Percentiles rank a stretch among this genome's conserved stretches.
phyloP scores from a whole-genome alignment of 2,888 invertebrate genomes.

The Capitulum mitella region DNA sequence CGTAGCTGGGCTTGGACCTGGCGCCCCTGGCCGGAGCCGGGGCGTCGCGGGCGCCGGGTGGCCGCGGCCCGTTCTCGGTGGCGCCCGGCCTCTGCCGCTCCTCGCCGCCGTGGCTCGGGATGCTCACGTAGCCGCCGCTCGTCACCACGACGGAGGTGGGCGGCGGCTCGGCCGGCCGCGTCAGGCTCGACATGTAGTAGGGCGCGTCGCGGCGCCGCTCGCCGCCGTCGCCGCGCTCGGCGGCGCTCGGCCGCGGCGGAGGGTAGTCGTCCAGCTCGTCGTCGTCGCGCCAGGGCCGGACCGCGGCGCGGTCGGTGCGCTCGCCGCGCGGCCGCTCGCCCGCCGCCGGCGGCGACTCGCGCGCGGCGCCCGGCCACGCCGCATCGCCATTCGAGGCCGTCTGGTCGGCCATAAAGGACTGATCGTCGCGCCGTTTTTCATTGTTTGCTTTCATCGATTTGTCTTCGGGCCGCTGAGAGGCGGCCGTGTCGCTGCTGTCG shows the following conservation, averaged over 20 bases:
- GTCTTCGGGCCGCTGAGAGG: not conserved
- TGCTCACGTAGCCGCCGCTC: constrained; percentile 26
- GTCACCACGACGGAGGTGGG: constrained; percentile 26
- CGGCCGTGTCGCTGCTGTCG: not conserved
- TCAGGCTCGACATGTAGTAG: constrained; percentile 14
- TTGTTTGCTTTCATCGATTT: constrained; percentile 8
- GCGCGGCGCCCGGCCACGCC: not conserved
- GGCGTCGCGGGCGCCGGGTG: not conserved
- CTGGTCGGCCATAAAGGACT: not conserved
- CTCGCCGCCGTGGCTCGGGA: constrained; percentile 29
- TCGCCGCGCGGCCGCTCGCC: not conserved
- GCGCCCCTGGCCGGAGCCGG: not conserved
- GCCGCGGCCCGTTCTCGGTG: constrained; percentile 29
- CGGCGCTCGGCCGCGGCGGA: not conserved
- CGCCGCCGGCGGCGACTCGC: too few relatives aligned
- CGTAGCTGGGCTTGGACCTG: not conserved
- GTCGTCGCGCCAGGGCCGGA: not conserved
- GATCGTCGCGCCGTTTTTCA: constrained; percentile 11
- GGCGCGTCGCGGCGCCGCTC: not conserved
- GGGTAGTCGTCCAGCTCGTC: not conserved
- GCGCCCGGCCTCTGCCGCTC: constrained; percentile 28
- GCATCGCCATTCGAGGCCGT: not conserved
- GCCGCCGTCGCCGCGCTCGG: not conserved
- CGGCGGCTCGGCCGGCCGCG: constrained; percentile 26
- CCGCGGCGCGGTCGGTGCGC: not conserved